phyloP scores from a whole-genome alignment of 2,797 vertebrate genomes.

The Coendou prehensilis region DNA sequence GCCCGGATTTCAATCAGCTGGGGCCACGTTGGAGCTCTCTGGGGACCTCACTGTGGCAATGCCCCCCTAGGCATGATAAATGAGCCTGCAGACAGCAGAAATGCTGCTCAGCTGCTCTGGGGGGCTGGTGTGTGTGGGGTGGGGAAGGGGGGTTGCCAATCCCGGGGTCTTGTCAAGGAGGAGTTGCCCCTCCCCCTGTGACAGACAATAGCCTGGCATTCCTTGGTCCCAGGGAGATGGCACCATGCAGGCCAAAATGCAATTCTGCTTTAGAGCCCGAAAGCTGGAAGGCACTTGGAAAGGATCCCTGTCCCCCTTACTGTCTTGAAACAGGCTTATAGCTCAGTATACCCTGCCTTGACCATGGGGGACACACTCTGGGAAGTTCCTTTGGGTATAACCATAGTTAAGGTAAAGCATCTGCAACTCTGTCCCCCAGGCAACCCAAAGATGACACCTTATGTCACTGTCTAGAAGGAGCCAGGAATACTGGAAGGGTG shows the following conservation, averaged over 20 bases:
- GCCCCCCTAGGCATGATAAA: constrained; percentile 77
- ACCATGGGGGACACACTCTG: not conserved
- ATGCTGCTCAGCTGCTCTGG: constrained; percentile 70
- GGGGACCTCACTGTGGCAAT: not conserved
- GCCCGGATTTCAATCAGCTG: constrained; percentile 78
- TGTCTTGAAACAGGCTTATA: not conserved
- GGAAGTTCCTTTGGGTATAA: not conserved
- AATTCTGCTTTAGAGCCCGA: not conserved
- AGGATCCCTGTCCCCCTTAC: accelerated
- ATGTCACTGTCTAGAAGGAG: not conserved
- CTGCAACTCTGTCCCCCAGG: not conserved
- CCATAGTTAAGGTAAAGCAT: not conserved
- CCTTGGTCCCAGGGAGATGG: not conserved
- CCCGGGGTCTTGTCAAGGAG: not conserved
- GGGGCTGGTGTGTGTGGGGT: not conserved
- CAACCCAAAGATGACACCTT: not conserved
- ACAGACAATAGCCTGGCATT: constrained; percentile 65
- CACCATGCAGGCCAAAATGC: accelerated
- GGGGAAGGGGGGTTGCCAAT: not conserved
- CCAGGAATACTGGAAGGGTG: accelerated
- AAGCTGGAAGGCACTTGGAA: no score
- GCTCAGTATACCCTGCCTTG: not conserved
- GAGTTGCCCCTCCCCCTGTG: not conserved
- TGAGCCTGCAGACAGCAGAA: constrained; percentile 51
- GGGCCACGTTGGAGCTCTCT: constrained; percentile 50